Percentiles rank a stretch among this genome's conserved stretches.
phyloP scores from a whole-genome alignment of 2,888 invertebrate genomes.

The Himalopsyche anomala region DNA sequence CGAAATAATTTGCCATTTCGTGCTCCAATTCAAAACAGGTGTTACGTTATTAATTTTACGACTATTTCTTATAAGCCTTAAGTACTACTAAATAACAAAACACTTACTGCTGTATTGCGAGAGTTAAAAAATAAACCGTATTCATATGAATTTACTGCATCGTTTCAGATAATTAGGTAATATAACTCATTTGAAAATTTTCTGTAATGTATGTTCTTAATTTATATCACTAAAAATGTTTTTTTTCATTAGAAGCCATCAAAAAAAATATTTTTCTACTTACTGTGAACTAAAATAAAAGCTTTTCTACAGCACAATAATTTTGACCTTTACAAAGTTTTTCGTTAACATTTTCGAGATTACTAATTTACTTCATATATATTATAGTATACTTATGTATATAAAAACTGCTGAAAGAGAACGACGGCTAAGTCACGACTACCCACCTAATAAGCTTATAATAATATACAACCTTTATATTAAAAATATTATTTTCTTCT shows the following conservation, averaged over 20 bases:
- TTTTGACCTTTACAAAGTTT: too few relatives aligned
- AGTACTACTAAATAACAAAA: constrained; percentile 9
- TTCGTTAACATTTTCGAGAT: not conserved
- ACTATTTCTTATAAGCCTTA: constrained; percentile 21
- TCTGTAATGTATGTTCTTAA: too few relatives aligned
- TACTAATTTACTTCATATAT: not conserved
- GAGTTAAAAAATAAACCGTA: not conserved
- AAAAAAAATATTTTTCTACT: too few relatives aligned
- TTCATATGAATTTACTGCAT: not conserved
- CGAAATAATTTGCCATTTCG: constrained; percentile 17
- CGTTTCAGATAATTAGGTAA: not conserved
- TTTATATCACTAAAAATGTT: too few relatives aligned
- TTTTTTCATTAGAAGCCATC: too few relatives aligned
- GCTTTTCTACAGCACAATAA: not conserved
- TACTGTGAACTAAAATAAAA: not conserved
- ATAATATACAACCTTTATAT: too few relatives aligned
- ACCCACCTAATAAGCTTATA: too few relatives aligned
- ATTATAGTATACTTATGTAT: too few relatives aligned
- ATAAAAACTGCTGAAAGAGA: too few relatives aligned
- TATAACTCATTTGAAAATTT: too few relatives aligned
- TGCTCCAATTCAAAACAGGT: constrained; percentile 27
- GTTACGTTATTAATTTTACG: constrained; percentile 32
- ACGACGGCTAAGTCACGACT: too few relatives aligned
- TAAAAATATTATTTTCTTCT: too few relatives aligned
- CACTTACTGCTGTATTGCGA: not conserved